phyloP scores from a whole-genome alignment of 2,888 invertebrate species.

The Diploptera punctata region DNA sequence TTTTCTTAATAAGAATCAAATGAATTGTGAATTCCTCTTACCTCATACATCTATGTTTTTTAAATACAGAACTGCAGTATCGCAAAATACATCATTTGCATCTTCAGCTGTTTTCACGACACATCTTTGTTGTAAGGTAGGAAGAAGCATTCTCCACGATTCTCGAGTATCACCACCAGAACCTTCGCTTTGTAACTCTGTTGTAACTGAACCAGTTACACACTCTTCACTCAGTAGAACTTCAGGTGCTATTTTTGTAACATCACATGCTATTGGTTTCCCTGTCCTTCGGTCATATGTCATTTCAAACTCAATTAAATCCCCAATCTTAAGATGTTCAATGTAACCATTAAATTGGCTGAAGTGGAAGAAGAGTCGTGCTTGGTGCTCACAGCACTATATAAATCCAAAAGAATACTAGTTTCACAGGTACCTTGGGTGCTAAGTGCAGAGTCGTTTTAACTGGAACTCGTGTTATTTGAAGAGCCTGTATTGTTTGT shows the following conservation, averaged over 20 bases:
- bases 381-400: constrained; percentile 97
- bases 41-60: too few species aligned
- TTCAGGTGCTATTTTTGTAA: constrained; percentile 94
- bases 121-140: constrained; percentile 95
- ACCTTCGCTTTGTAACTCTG: constrained; percentile 82
- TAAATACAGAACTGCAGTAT: too few species aligned
- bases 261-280: constrained; percentile 95
- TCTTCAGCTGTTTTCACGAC: too few species aligned
- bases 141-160: constrained; percentile 97
- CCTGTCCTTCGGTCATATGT: constrained; percentile 96
- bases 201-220: constrained; percentile 94
- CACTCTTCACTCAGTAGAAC: constrained; percentile 93
- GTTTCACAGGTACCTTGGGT: too few species aligned
- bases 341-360: constrained; percentile 96
- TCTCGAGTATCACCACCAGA: constrained; percentile 87
- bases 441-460: too few species aligned
- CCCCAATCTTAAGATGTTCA: constrained; percentile 95
- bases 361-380: constrained; percentile 96
- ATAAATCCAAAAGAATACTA: constrained; percentile 98
- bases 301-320: constrained; percentile 99
- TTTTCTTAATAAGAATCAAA: too few species aligned
- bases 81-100: too few species aligned
- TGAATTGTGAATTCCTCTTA: too few species aligned
- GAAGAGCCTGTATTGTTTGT: too few species aligned
- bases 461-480: too few species aligned